These are phyloP conservation scores for Triplophysa dalaica DNA, from an alignment of 2,113 vertebrate genomes.

Conservation along the genomic window DNA sequence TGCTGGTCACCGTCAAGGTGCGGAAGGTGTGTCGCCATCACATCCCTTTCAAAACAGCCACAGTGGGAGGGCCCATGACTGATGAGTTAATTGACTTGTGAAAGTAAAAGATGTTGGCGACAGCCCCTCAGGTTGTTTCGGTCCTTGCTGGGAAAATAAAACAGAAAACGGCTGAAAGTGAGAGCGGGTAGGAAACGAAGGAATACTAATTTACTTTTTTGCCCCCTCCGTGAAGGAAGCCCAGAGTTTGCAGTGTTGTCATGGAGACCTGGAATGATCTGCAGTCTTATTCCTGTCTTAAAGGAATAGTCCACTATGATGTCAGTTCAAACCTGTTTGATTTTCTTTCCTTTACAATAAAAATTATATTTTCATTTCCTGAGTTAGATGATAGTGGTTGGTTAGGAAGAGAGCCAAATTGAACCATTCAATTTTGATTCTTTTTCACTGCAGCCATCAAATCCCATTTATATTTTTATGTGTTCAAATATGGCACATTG, in stretches of 20 bases:
- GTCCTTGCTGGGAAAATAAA: slow-evolving; percentile 13
- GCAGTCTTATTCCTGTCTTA: slow-evolving; percentile 49
- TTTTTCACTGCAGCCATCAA: too few species aligned
- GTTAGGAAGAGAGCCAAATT: too few species aligned
- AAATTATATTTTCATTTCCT: slow-evolving; percentile 38
- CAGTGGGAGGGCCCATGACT: slow-evolving; percentile 11
- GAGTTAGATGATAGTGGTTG: too few species aligned
- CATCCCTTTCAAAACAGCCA: slow-evolving; percentile 8
- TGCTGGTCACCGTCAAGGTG: slow-evolving; percentile 23
- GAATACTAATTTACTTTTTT: slow-evolving; percentile 58
- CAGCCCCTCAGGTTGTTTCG: not conserved
- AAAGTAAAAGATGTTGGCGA: not conserved
- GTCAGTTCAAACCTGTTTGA: too few species aligned
- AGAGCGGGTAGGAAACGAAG: slow-evolving; percentile 33
- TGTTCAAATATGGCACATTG: slow-evolving; percentile 56
- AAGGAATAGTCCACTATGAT: slow-evolving; percentile 57
- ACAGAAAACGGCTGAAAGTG: slow-evolving; percentile 15
- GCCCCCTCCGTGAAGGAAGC: slow-evolving; percentile 56
- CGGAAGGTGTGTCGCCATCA: not conserved
- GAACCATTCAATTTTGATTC: too few species aligned
- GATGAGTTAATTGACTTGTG: slow-evolving; percentile 13
- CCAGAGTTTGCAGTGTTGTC: slow-evolving; percentile 69
- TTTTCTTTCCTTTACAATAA: not conserved
- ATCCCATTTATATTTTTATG: too few species aligned
- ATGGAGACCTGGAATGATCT: slow-evolving; percentile 63